Evolutionary conservation across 1,140 invertebrate genomes (phyloP).

Genomic region (Wiebesia pumilae): DNA sequence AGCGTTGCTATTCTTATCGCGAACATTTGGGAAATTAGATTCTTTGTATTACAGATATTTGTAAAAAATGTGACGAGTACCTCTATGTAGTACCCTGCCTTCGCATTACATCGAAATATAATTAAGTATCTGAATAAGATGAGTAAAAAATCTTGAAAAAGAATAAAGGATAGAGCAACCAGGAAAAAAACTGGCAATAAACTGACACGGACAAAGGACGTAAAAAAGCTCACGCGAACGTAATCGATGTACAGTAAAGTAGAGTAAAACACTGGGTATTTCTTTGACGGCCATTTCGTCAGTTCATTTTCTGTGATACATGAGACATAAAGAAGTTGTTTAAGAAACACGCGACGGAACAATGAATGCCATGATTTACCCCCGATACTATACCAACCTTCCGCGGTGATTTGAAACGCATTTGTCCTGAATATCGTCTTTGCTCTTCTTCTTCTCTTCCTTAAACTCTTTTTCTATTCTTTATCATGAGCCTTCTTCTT

Average conservation of each 20-base stretch:
- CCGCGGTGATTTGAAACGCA: background rate
- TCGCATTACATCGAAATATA: no score
- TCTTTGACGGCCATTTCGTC: background rate
- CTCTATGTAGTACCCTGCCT: no score
- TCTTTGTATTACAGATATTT: no score
- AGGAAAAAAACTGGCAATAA: background rate
- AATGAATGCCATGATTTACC: constrained; percentile 48
- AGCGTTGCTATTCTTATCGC: background rate
- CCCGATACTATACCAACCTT: background rate
- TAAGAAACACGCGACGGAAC: constrained; percentile 7
- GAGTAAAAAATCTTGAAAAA: background rate
- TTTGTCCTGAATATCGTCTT: background rate
- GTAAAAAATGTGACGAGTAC: no score
- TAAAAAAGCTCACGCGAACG: background rate
- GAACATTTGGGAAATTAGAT: no score
- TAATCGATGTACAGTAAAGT: background rate
- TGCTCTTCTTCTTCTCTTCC: background rate
- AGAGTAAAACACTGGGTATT: background rate
- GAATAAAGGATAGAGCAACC: background rate
- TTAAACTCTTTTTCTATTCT: background rate
- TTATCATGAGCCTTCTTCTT: background rate
- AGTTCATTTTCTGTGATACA: background rate
- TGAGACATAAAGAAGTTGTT: constrained; percentile 16
- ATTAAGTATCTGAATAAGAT: background rate
- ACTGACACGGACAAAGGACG: background rate